Evolutionary conservation across 2,113 vertebrate species (phyloP).

Genomic region (Sinocyclocheilus anshuiensis): DNA sequence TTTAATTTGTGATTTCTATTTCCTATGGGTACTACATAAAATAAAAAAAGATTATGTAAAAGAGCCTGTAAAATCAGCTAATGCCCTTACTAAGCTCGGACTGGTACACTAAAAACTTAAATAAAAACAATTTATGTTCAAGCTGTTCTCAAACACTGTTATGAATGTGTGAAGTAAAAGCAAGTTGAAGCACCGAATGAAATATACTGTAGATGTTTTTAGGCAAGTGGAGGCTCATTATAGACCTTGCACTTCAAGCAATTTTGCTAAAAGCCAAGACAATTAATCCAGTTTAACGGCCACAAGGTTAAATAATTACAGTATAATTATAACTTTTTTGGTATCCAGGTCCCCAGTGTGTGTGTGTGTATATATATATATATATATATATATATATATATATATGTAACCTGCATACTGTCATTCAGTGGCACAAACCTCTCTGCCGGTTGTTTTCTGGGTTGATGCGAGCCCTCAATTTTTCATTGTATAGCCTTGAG

Average conservation of each 20-base stretch:
- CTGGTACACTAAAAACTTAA: background rate
- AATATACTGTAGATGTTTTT: background rate
- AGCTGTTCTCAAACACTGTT: background rate
- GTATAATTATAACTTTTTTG: background rate
- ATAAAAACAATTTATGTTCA: background rate
- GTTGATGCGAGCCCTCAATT: background rate
- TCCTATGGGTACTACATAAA: background rate
- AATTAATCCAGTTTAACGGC: background rate
- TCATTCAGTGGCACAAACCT: background rate
- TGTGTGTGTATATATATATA: no score
- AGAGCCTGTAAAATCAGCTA: background rate
- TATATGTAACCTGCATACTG: background rate
- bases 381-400: background rate
- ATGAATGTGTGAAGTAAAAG: background rate
- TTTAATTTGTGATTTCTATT: background rate
- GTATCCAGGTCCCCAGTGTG: background rate
- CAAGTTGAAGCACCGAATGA: background rate
- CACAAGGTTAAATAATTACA: constrained; percentile 16
- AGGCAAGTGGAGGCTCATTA: background rate
- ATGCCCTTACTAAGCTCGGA: background rate
- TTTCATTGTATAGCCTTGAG: constrained; percentile 35
- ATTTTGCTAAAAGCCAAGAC: constrained; percentile 14
- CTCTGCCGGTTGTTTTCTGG: background rate
- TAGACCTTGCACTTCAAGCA: background rate
- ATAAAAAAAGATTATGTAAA: background rate